These are phyloP conservation scores for Calvadosia cruxmelitensis DNA, from an alignment of 30 jellyfish, hydroid and myxozoan genomes.

Conservation along the genomic window DNA sequence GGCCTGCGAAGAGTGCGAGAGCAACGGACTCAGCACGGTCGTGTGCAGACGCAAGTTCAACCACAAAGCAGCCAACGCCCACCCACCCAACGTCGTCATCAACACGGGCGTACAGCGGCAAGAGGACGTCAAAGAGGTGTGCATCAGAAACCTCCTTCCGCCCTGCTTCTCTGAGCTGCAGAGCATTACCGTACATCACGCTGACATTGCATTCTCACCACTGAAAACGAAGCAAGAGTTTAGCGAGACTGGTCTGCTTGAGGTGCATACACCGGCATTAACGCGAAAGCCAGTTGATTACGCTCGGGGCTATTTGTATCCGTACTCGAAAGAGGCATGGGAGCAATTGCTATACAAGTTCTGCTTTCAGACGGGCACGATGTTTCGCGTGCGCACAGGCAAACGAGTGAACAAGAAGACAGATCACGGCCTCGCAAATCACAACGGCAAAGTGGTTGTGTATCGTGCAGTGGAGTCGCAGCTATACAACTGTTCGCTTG, in stretches of 20 bases:
- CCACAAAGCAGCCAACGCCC: constrained; percentile 96
- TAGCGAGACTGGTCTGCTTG: constrained; percentile 22
- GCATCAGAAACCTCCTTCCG: constrained; percentile 68
- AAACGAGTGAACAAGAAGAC: constrained; percentile 87
- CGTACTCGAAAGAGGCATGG: constrained; percentile 83
- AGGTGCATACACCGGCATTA: constrained; percentile 6
- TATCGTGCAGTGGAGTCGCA: constrained; percentile 93
- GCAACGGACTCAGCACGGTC: constrained; percentile 81
- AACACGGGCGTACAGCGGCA: constrained; percentile 74
- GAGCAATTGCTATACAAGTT: constrained; percentile 69
- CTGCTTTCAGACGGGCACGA: constrained; percentile 85
- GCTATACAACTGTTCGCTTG: constrained; percentile 90
- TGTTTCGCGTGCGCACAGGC: constrained; percentile 87
- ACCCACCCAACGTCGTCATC: constrained; percentile 83
- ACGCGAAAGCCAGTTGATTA: constrained; percentile 86
- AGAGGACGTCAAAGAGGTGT: constrained; percentile 72
- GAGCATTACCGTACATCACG: constrained; percentile 89
- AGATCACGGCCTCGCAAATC: constrained; percentile 96
- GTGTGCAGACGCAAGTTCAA: constrained; percentile 81
- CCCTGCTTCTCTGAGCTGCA: constrained; percentile 86
- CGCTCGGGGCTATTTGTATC: constrained; percentile 93
- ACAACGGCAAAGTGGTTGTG: constrained; percentile 80
- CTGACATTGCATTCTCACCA: constrained; percentile 89
- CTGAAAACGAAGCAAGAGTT: constrained; percentile 20
- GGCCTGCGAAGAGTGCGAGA: constrained; percentile 89